phyloP scores from a whole-genome alignment of 2,888 invertebrate species.

The Drosophila pullipes region DNA sequence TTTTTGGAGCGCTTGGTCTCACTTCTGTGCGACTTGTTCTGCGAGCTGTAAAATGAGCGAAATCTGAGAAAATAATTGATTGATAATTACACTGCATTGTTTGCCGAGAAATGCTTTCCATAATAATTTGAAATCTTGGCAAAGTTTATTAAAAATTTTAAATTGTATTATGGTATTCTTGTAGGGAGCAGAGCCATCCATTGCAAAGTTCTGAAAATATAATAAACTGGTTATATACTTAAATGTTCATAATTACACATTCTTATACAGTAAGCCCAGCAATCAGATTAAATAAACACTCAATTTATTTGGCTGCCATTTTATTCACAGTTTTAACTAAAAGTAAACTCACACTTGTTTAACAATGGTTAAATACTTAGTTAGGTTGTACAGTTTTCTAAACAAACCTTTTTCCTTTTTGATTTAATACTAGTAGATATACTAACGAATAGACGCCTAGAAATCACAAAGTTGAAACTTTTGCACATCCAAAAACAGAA shows the following conservation, averaged over 20 bases:
- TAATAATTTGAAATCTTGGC: not conserved
- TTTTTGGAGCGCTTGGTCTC: not conserved
- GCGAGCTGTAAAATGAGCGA: not conserved
- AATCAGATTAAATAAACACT: slow-evolving; percentile 25
- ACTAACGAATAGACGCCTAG: slow-evolving; percentile 45
- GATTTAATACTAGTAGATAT: slow-evolving; percentile 28
- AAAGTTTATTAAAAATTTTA: not conserved
- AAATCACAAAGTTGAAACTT: slow-evolving; percentile 55
- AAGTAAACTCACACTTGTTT: slow-evolving; percentile 50
- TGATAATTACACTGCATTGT: not conserved
- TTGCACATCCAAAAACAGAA: slow-evolving; percentile 35
- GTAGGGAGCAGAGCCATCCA: not conserved
- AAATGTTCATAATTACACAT: not conserved
- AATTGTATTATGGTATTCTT: not conserved
- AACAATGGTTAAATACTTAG: slow-evolving; percentile 56
- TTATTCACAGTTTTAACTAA: slow-evolving; percentile 60
- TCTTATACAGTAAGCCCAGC: not conserved
- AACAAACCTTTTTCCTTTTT: slow-evolving; percentile 45
- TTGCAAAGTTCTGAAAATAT: not conserved
- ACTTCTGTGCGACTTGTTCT: not conserved
- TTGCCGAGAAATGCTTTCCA: not conserved
- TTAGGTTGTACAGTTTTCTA: slow-evolving; percentile 59
- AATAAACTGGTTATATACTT: not conserved
- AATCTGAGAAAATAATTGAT: not conserved
- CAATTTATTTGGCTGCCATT: slow-evolving; percentile 66